phyloP scores from a whole-genome alignment of 1,140 invertebrate genomes.

The Bombus confusus region DNA sequence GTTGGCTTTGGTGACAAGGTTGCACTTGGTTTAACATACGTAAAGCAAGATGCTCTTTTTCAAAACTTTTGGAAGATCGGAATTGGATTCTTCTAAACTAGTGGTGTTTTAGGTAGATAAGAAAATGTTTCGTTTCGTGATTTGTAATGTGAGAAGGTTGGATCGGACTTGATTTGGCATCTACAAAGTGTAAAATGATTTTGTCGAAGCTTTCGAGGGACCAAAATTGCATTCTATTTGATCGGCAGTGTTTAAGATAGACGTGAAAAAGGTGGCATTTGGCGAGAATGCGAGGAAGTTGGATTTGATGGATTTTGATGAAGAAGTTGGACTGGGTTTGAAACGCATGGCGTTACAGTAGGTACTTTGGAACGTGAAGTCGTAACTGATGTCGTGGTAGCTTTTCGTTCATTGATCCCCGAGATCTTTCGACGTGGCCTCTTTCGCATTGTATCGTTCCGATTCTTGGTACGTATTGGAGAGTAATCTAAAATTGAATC shows the following conservation, averaged over 20 bases:
- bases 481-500: neutral
- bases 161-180: neutral
- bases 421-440: slow-evolving; percentile 23
- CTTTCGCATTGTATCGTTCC: slow-evolving; percentile 1
- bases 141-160: neutral
- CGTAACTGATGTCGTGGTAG: neutral
- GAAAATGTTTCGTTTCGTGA: neutral
- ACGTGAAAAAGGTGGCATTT: neutral
- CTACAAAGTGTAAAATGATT: neutral
- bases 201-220: no score
- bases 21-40: neutral
- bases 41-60: no score
- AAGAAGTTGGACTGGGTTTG: neutral
- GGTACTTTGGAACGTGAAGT: neutral
- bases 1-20: neutral
- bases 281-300: neutral
- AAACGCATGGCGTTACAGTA: neutral
- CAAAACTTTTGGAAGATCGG: no score
- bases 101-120: neutral
- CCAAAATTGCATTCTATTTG: no score
- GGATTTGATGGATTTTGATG: neutral
- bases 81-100: no score
- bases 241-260: no score
- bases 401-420: slow-evolving; percentile 8
- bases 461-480: neutral